Evolutionary conservation across 2,797 vertebrate species (phyloP).

Genomic region (Scolopax rusticola): DNA sequence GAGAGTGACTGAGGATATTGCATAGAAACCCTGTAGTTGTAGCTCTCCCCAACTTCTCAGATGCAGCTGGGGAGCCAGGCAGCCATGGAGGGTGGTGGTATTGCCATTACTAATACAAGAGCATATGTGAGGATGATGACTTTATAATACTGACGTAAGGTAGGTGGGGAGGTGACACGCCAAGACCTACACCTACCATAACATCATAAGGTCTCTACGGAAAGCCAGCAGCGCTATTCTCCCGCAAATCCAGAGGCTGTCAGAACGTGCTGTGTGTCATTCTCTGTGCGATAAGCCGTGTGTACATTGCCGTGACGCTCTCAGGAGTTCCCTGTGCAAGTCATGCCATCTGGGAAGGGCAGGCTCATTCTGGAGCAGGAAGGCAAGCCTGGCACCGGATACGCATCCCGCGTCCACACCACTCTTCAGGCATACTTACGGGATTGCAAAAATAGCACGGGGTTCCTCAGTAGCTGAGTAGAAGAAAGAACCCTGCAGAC

Average conservation of each 20-base stretch:
- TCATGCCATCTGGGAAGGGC: slow-evolving; percentile 19
- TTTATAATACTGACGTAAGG: slow-evolving; percentile 6
- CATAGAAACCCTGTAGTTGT: background rate
- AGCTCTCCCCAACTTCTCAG: background rate
- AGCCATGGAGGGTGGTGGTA: background rate
- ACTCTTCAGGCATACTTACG: background rate
- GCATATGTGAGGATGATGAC: background rate
- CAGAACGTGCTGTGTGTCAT: background rate
- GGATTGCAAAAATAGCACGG: background rate
- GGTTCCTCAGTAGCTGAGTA: background rate
- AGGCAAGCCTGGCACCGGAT: background rate
- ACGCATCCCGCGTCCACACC: background rate
- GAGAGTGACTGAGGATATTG: background rate
- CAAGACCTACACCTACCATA: background rate
- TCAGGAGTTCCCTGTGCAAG: background rate
- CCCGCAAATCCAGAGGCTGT: background rate
- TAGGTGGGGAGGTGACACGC: slow-evolving; percentile 18
- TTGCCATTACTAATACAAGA: background rate
- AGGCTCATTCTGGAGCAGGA: background rate
- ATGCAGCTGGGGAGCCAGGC: background rate
- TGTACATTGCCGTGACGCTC: background rate
- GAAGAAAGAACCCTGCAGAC: background rate
- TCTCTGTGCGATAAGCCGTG: background rate
- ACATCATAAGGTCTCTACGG: rapidly evolving
- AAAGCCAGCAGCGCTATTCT: background rate